Evolutionary conservation across 2,113 vertebrate species (phyloP).

Genomic region (Onychostruthus taczanowskii): DNA sequence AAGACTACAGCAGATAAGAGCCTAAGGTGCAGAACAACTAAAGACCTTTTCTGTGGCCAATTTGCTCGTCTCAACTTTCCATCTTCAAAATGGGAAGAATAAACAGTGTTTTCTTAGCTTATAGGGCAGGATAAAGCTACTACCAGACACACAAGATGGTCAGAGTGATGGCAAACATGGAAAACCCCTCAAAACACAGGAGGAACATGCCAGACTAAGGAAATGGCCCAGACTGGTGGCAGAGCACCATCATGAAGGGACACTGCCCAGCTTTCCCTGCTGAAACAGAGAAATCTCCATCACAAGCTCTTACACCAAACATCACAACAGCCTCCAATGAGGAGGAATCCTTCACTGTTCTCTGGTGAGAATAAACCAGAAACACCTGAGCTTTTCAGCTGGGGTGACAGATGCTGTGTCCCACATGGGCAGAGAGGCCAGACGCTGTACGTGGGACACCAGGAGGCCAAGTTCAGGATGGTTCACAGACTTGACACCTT

Average conservation of each 20-base stretch:
- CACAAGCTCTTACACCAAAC: not conserved
- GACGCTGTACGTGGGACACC: not conserved
- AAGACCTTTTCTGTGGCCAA: not conserved
- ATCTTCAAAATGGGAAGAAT: not conserved
- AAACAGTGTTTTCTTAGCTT: not conserved
- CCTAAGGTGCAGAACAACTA: not conserved
- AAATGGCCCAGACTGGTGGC: not conserved
- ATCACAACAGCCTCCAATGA: not conserved
- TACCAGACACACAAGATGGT: not conserved
- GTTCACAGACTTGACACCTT: not conserved
- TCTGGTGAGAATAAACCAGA: not conserved
- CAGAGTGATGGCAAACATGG: not conserved
- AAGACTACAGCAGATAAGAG: not conserved
- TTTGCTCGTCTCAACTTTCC: not conserved
- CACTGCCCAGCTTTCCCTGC: not conserved
- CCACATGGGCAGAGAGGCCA: not conserved
- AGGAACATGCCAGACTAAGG: not conserved
- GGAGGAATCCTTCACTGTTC: not conserved
- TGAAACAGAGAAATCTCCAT: not conserved
- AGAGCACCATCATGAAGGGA: not conserved
- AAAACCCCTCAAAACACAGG: not conserved
- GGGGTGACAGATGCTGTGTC: not conserved
- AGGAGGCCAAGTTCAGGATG: not conserved
- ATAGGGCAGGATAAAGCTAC: not conserved
- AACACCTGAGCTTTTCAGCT: not conserved